Base-by-base conservation (phyloP, 1,140 invertebrate species). In the Vanessa tameamea region DNA sequence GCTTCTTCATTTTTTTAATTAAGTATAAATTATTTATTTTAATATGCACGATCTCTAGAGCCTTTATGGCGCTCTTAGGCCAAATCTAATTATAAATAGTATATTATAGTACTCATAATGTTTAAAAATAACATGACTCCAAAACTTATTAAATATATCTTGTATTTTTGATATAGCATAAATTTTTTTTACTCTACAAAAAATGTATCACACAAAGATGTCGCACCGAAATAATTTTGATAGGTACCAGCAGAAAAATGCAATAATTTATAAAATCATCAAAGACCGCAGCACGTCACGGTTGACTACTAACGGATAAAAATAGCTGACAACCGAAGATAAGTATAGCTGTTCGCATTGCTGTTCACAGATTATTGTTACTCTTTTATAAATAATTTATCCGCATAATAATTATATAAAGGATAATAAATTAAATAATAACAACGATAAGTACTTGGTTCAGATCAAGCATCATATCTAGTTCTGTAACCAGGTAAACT, bases 271-370 rank as follows among this genome's bases (percentile, higher is more conserved):
- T 11, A 51, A 48, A 64, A 64, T 31, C 37, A 53, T 53, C 47
- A 55, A 16, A 15, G 57, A 73, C 66, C 57, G 68, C 26, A 31
- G 47, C 47, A 53, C 65, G 47, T 67, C 64, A 73, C 71, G 55
- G 37, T 55, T 67, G 64, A 67, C 55, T 67, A 66, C 65, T 53
- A n/a, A 23, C 48, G 31, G 26, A 64, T 53, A 69, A 66, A 72
- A 72, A 72, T 72, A 72, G 70, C 31, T 66, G 64, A 72, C 53
- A 67, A 14, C 53, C 53, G 55, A 61, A 66, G 71, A 72, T 61
- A 50, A 72, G 53, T 72, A 48, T 57, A 64, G 48, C 66, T 55
- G 13, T 61, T 73, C 57, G 53, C 64, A 48, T 67, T 48, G 55
- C 64, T 43, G 26, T 23, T 51, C 23, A 66, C 23, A 53, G 23